These are phyloP conservation scores for Hipparchia semele DNA, from an alignment of 2,888 invertebrate genomes.

Conservation along the genomic window DNA sequence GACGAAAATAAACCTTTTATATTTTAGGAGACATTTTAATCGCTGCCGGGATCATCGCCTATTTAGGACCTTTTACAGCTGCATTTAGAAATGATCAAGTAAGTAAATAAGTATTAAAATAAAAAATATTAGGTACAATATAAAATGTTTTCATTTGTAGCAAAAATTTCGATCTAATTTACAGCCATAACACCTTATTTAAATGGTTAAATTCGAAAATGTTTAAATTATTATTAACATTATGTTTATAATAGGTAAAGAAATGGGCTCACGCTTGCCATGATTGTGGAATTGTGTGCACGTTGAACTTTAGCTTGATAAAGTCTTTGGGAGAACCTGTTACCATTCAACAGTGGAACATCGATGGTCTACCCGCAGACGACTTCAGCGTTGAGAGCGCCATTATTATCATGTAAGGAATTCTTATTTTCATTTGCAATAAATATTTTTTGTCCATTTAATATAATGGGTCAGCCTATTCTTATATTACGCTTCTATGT, in stretches of 20 bases:
- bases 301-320: constrained; percentile 89
- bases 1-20: not conserved
- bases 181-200: too few relatives aligned
- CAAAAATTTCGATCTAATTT: too few relatives aligned
- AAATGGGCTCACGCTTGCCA: constrained; percentile 89
- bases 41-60: constrained; percentile 94
- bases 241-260: constrained; percentile 80
- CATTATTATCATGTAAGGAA: constrained; percentile 91
- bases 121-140: not conserved
- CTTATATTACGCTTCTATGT: too few relatives aligned
- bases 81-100: constrained; percentile 84
- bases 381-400: constrained; percentile 96
- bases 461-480: too few relatives aligned
- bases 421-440: too few relatives aligned
- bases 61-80: constrained; percentile 94
- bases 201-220: not conserved
- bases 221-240: not conserved
- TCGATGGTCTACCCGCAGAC: constrained; percentile 94
- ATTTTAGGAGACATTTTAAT: constrained; percentile 93
- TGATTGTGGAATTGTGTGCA: constrained; percentile 89
- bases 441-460: too few relatives aligned
- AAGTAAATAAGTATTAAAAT: constrained; percentile 26
- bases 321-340: constrained; percentile 93
- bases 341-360: constrained; percentile 95
- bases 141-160: not conserved